These are phyloP conservation scores for Anarhynchus alexandrinus DNA, from an alignment of 2,113 vertebrate species.

Conservation along the genomic window DNA sequence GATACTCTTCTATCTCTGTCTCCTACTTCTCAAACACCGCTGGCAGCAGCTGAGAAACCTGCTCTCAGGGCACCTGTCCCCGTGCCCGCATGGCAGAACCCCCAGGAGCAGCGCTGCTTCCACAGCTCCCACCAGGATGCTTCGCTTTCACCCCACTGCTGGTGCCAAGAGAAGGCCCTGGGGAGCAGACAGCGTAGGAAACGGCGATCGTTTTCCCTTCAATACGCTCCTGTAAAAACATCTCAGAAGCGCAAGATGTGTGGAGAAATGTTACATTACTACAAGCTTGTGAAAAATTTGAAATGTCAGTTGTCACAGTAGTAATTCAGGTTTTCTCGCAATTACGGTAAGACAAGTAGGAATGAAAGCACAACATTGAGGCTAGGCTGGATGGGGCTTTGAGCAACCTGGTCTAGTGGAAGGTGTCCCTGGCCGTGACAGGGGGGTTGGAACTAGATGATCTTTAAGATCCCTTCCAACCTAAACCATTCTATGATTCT, in stretches of 20 bases:
- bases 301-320: not conserved
- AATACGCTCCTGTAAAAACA: rapidly evolving
- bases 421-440: too few species aligned
- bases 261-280: not conserved
- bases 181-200: not conserved
- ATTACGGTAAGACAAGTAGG: not conserved
- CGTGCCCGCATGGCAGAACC: rapidly evolving
- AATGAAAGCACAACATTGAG: not conserved
- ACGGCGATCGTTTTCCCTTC: not conserved
- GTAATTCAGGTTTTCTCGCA: not conserved
- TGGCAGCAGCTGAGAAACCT: not conserved
- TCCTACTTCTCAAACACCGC: not conserved
- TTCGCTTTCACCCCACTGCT: rapidly evolving
- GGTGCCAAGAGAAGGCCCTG: not conserved
- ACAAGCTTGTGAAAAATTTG: not conserved
- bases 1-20: not conserved
- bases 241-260: not conserved
- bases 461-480: too few species aligned
- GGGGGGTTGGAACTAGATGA: too few species aligned
- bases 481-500: too few species aligned
- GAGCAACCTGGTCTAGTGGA: too few species aligned
- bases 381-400: too few species aligned
- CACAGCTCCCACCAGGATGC: rapidly evolving
- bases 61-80: too few species aligned
- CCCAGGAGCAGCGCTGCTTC: not conserved